Conservation (phyloP, 35 echinoderm and acorn worm genomes). For the Hemicentrotus pulcherrimus region DNA sequence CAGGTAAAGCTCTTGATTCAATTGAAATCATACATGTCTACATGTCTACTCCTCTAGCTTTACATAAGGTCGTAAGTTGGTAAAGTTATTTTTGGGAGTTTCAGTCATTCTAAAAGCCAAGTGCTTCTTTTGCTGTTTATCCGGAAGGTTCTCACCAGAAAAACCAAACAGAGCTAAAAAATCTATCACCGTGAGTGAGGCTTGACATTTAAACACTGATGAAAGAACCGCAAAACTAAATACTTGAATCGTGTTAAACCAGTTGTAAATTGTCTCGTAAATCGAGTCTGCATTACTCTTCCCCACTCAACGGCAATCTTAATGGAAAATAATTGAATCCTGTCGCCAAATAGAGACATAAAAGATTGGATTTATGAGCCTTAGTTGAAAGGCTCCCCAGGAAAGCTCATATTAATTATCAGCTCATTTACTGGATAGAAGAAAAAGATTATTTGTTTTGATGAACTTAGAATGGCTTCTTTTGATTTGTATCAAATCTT, state of each 20-base stretch:
- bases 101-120: neutral
- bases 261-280: neutral
- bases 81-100: neutral
- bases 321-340: neutral
- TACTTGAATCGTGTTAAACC: neutral
- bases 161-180: neutral
- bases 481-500: neutral
- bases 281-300: neutral
- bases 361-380: neutral
- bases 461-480: neutral
- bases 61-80: neutral
- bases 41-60: neutral
- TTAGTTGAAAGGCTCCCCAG: neutral
- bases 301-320: neutral
- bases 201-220: neutral
- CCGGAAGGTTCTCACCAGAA: neutral
- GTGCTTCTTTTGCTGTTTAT: neutral
- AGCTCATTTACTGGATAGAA: neutral
- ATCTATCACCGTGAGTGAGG: neutral
- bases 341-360: neutral
- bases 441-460: neutral
- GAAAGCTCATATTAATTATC: neutral
- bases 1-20: neutral
- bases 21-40: neutral
- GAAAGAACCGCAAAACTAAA: slow-evolving; percentile 1